Conservation (phyloP, 2,797 vertebrate genomes). For the Pyrrhura leucotis region DNA sequence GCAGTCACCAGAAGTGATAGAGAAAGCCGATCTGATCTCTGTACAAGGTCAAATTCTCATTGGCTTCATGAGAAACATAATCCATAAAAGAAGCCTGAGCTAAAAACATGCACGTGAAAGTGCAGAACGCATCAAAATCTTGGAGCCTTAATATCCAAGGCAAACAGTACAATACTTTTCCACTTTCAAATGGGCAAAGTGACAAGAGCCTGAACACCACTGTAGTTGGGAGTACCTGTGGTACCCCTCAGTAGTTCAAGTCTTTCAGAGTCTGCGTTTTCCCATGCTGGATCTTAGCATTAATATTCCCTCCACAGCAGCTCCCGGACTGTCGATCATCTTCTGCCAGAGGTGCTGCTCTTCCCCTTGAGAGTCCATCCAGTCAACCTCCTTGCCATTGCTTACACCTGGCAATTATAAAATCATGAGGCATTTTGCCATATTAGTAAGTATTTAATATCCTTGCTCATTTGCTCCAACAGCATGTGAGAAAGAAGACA, state of each 20-base stretch:
- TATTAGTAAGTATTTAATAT: background rate
- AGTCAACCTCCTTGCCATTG: constrained; percentile 91
- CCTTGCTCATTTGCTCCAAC: background rate
- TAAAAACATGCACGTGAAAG: background rate
- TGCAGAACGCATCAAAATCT: constrained; percentile 42
- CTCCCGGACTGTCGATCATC: constrained; percentile 92
- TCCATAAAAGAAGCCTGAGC: background rate
- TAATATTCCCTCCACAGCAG: constrained; percentile 88
- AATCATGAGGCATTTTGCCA: background rate
- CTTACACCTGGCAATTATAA: constrained; percentile 82
- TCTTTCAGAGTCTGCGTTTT: constrained; percentile 80
- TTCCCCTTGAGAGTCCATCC: constrained; percentile 95
- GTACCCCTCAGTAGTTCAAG: background rate
- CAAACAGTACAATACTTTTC: background rate
- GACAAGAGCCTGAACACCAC: background rate
- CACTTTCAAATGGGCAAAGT: background rate
- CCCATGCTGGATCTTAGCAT: constrained; percentile 96
- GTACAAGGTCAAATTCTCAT: background rate
- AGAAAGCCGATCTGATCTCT: background rate
- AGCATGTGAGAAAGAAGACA: background rate
- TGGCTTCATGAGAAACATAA: background rate
- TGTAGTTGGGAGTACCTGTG: background rate
- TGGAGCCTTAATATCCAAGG: background rate
- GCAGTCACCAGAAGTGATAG: background rate
- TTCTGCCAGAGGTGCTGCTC: constrained; percentile 92